Conservation (phyloP, 2,797 vertebrate genomes). For the Heterohyrax brucei region DNA sequence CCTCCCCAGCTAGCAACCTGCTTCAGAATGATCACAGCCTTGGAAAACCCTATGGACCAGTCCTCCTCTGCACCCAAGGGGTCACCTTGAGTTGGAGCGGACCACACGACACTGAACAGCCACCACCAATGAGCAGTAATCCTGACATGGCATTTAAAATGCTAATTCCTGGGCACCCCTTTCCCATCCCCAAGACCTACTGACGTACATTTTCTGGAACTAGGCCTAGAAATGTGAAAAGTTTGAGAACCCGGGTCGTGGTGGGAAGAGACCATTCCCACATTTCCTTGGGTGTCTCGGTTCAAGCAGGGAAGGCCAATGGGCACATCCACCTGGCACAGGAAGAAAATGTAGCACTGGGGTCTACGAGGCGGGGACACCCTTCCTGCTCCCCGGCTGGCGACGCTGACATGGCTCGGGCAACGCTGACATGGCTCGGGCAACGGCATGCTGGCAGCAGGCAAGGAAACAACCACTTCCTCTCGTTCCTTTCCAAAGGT, state of each 20-base stretch:
- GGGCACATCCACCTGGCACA: rapidly evolving
- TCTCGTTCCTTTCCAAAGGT: neutral
- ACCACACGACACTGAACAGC: too few relatives aligned
- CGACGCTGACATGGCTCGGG: too few relatives aligned
- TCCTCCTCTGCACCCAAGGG: too few relatives aligned
- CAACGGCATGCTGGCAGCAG: rapidly evolving
- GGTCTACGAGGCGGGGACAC: neutral
- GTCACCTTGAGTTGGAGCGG: too few relatives aligned
- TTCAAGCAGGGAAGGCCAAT: rapidly evolving
- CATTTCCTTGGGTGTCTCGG: neutral
- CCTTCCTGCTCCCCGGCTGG: rapidly evolving
- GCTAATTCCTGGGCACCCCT: neutral
- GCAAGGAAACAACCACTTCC: neutral
- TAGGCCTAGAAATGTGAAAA: neutral
- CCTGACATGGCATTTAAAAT: neutral
- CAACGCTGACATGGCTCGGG: rapidly evolving
- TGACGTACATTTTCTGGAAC: neutral
- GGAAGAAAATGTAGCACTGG: rapidly evolving
- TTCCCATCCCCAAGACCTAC: neutral
- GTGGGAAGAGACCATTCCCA: neutral
- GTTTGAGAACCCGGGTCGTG: neutral
- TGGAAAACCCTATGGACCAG: too few relatives aligned
- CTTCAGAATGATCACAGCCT: too few relatives aligned
- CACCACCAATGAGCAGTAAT: neutral
- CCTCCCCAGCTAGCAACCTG: too few relatives aligned